Evolutionary conservation across 1,140 invertebrate genomes (phyloP), one percentile per base, ranked within the genome.

Genomic region (Tetragonula clypearis): DNA sequence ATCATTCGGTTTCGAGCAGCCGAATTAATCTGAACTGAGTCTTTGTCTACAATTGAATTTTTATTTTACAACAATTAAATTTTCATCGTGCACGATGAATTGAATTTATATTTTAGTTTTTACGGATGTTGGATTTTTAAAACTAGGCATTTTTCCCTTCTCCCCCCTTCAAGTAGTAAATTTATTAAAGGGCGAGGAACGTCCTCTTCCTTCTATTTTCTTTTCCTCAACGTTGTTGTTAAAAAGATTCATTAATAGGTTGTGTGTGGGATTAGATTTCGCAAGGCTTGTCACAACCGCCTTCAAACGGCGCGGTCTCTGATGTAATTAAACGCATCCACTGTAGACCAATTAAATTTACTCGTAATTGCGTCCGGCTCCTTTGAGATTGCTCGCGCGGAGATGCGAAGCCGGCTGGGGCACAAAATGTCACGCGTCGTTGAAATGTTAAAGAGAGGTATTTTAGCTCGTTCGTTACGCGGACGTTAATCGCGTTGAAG

Each of bases 281-380:
- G 69, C 6, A 53, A 65, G 21, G 56, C 3, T 30, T 60, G 56
- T 21, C 23, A 56, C 8, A 60, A 76, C 58, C n/a, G 26, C 41
- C 4, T 65, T 26, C 21, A 35, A 14, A 6, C 35, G n/a, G 66
- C 30, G 53, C 30, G 53, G 23, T 30, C 53, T 41, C n/a, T 8
- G 58, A 66, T 53, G 71, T 65, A 75, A 82, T 82, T 82, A 82
- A 74, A 82, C 72, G 80, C 35, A 65, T 75, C 71, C 80, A 82
- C 79, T 49, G 55, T 75, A 66, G 71, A 65, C 71, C 71, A 75
- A 66, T 82, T 75, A 82, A 55, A 56, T 77, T 76, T 26, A 17
- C 81, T 56, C 53, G 81, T 77, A 82, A 82, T 77, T 68, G 60
- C 49, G 73, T 68, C 55, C 19, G 58, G 19, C 53, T 56, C 60